These are phyloP conservation scores for Callaeas wilsoni DNA, from an alignment of 2,113 vertebrate species.

Conservation along the genomic window DNA sequence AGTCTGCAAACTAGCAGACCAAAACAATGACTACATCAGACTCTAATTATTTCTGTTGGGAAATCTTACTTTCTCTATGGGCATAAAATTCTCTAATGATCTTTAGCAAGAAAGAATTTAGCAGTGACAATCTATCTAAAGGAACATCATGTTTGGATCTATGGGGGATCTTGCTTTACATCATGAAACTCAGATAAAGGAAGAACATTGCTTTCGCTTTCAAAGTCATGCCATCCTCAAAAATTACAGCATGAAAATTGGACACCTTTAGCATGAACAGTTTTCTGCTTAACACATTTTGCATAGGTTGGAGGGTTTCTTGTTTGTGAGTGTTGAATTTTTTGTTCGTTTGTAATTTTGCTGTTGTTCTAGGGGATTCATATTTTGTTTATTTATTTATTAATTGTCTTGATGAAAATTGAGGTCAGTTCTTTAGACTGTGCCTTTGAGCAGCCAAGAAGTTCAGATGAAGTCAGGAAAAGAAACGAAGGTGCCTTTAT, in stretches of 20 bases:
- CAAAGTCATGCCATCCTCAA: background rate
- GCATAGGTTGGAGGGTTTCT: background rate
- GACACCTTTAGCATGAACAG: background rate
- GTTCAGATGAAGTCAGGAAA: background rate
- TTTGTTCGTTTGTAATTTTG: fast-evolving
- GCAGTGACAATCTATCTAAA: background rate
- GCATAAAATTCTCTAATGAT: background rate
- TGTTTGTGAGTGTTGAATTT: background rate
- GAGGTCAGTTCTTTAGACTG: background rate
- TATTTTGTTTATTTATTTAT: background rate
- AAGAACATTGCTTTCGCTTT: background rate
- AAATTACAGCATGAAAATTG: background rate
- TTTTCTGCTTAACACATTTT: background rate
- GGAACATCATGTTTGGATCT: background rate
- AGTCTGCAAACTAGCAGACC: background rate
- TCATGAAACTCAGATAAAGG: background rate
- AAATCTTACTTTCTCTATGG: background rate
- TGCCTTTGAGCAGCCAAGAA: background rate
- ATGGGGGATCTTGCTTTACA: fast-evolving
- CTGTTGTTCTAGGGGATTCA: background rate
- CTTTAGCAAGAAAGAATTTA: background rate
- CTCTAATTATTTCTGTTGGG: background rate
- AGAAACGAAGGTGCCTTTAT: background rate
- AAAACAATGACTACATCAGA: background rate
- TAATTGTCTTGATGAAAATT: background rate